Evolutionary conservation across 2,797 vertebrate genomes (phyloP), one percentile per base, ranked within the genome.

Genomic region (Lagodon rhomboides): DNA sequence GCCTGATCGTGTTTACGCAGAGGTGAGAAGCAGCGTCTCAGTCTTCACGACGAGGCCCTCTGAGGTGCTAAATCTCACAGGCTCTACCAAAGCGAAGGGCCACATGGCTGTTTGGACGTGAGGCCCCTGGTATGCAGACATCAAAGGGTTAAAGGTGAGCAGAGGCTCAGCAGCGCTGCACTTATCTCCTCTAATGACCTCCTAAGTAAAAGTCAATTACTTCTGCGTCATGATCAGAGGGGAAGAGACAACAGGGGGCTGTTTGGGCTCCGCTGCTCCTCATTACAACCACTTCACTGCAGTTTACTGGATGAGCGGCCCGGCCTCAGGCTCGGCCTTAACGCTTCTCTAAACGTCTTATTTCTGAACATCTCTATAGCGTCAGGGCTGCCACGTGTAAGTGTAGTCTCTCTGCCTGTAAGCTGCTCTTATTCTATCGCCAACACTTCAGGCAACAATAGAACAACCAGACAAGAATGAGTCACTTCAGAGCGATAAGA

Each of bases 191-290:
- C 89, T 94, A 93, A 94, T 95, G 89, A 95, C 91, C 94, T 82
- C 80, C 82, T 84, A 87, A 94, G 86, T 92, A 91, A 94, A 95
- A 95, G 93, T 95, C 93, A 88, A 94, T 95, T 95, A 94, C 93
- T 95, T 95, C 95, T 95, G 93, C 93, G 66, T 90, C 59, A 43
- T 95, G 95, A 95, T 95, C 94, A 94, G 92, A 95, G 88, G 91
- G 83, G 77, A 87, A 43, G 86, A 84, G 89, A 80, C 92, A 83
- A 79, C 84, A 41, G 93, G 93, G 88, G 88, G 88, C 85, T 78
- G 86, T 77, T 90, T 90, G 75, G 89, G 88, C 90, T 77, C 78
- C 70, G 75, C 79, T 86, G 86, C 82, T 79, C 89, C 87, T 94
- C 94, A 95, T 95, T 93, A 95, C 90, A 86, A 86, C 69, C 79